A percentile compares a stretch with the other conserved stretches of the same genome.
These are phyloP conservation scores for Mareca strepera DNA, from an alignment of 2,797 vertebrate genomes.

Conservation along the genomic window DNA sequence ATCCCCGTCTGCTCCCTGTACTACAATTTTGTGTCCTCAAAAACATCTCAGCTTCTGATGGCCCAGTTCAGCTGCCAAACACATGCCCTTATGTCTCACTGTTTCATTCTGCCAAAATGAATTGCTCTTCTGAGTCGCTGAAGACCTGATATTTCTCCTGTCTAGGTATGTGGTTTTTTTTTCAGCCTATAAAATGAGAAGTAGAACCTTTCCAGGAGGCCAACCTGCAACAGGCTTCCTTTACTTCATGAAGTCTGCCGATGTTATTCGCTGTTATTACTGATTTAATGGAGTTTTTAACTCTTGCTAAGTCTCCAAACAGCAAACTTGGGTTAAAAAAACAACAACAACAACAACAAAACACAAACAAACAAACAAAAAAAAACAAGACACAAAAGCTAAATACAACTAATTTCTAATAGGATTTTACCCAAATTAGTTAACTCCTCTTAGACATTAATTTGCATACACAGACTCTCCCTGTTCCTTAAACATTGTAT, in stretches of 20 bases:
- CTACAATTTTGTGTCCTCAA: no score
- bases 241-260: neutral
- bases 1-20: neutral
- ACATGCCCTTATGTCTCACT: neutral
- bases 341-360: no score
- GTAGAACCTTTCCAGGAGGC: neutral
- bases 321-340: neutral
- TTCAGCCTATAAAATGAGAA: neutral
- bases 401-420: neutral
- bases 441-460: neutral
- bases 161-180: neutral
- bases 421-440: neutral
- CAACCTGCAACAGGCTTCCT: neutral
- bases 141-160: neutral
- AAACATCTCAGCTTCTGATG: neutral
- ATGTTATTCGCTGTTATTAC: neutral
- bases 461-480: neutral
- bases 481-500: accelerated
- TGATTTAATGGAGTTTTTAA: no score
- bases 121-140: neutral
- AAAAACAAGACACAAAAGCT: neutral
- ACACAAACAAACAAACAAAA: neutral
- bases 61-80: neutral
- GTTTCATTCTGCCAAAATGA: neutral
- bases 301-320: neutral